Percentiles rank a stretch among this genome's conserved stretches.
Conservation (phyloP, 2,113 vertebrate species). For the Nycticryphes semicollaris region DNA sequence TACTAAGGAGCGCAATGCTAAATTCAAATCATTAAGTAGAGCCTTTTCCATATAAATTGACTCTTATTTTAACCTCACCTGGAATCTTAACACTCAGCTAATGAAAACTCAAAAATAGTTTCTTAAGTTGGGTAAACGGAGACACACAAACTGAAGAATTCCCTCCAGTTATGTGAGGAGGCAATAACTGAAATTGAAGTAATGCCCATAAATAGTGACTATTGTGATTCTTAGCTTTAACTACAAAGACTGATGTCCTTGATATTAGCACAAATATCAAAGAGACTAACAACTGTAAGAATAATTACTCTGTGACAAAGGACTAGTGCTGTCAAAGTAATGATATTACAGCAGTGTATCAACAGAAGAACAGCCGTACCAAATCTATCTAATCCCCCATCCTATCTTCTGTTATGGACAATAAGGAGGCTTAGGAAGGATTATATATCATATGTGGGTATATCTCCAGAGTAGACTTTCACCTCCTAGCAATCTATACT, state of each 20-base stretch:
- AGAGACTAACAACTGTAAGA: conserved; percentile 39
- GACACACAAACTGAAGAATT: neutral
- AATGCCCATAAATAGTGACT: conserved; percentile 5
- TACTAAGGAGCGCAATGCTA: neutral
- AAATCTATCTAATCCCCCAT: neutral
- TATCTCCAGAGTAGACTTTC: neutral
- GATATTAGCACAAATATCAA: conserved; percentile 35
- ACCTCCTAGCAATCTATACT: neutral
- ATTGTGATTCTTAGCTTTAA: conserved; percentile 43
- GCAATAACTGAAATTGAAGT: conserved; percentile 21
- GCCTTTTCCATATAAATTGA: neutral
- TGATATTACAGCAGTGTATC: conserved; percentile 59
- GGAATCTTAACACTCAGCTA: neutral
- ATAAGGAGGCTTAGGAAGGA: conserved; percentile 15
- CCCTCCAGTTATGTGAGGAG: neutral
- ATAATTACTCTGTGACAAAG: conserved; percentile 18
- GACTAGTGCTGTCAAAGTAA: conserved; percentile 24
- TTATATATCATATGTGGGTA: conserved; percentile 1
- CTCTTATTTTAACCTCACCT: neutral
- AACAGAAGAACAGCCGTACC: conserved; percentile 22
- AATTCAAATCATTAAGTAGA: neutral
- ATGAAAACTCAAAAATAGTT: neutral
- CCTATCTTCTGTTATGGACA: neutral
- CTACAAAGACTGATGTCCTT: conserved; percentile 31
- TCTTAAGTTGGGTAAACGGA: neutral